Evolutionary conservation across 2,113 vertebrate genomes (phyloP).

Genomic region (Trochalopteron elliotii): DNA sequence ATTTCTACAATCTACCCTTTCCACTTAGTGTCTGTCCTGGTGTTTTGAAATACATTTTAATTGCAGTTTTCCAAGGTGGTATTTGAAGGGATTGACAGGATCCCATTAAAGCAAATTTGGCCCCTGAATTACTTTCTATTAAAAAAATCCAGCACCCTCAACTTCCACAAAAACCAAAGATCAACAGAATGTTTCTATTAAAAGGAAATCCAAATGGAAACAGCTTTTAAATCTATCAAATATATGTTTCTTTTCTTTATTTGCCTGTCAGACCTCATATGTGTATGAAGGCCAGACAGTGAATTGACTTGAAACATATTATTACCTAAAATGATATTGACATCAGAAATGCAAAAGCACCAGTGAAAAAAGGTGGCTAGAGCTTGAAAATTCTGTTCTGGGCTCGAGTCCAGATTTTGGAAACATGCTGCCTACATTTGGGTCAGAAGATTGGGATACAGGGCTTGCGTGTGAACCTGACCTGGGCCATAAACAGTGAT

Average conservation of each 20-base stretch:
- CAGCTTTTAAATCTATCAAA: conserved; percentile 59
- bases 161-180: conserved; percentile 29
- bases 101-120: conserved; percentile 3
- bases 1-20: background rate
- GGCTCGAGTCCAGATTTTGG: background rate
- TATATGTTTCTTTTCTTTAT: conserved; percentile 35
- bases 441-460: background rate
- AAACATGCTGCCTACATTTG: background rate
- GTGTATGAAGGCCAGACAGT: conserved; percentile 1
- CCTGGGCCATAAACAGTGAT: background rate
- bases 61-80: background rate
- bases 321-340: conserved; percentile 48
- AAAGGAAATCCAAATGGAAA: conserved; percentile 56
- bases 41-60: background rate
- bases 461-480: background rate
- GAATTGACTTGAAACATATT: conserved; percentile 51
- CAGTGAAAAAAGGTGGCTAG: conserved; percentile 1
- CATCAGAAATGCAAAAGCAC: conserved; percentile 41
- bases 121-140: conserved; percentile 24
- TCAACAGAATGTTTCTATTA: conserved; percentile 51
- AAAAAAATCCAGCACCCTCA: background rate
- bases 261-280: conserved; percentile 26
- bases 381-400: background rate
- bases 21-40: background rate
- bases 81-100: conserved; percentile 14